These are phyloP conservation scores for Anthonomus grandis DNA, from an alignment of 1,140 invertebrate genomes.

Conservation along the genomic window DNA sequence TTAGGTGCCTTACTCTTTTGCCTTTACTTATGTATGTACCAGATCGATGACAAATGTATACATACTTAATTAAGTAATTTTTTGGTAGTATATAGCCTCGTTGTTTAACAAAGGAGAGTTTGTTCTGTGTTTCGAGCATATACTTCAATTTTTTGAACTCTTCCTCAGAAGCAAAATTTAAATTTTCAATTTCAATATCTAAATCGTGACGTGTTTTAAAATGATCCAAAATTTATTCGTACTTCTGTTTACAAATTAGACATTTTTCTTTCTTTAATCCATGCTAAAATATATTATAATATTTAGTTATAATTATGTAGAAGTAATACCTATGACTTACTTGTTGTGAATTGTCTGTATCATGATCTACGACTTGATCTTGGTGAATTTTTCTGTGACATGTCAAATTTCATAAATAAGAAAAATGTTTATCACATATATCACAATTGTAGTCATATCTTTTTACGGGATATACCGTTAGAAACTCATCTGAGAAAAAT, in stretches of 20 bases:
- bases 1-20: too few species aligned
- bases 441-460: not conserved
- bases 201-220: too few species aligned
- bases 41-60: too few species aligned
- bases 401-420: not conserved
- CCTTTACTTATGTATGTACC: too few species aligned
- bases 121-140: not conserved
- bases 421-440: not conserved
- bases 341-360: not conserved
- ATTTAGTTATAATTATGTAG: not conserved
- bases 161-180: too few species aligned
- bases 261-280: too few species aligned
- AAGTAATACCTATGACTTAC: not conserved
- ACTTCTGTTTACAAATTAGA: too few species aligned
- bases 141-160: not conserved
- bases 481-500: not conserved
- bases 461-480: not conserved
- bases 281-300: not conserved
- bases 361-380: not conserved
- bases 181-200: not conserved
- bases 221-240: not conserved
- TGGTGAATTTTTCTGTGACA: not conserved
- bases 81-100: not conserved
- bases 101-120: not conserved
- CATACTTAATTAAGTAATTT: not conserved